Evolutionary conservation across 2,888 invertebrate species (phyloP).

Genomic region (Alcis repandata): DNA sequence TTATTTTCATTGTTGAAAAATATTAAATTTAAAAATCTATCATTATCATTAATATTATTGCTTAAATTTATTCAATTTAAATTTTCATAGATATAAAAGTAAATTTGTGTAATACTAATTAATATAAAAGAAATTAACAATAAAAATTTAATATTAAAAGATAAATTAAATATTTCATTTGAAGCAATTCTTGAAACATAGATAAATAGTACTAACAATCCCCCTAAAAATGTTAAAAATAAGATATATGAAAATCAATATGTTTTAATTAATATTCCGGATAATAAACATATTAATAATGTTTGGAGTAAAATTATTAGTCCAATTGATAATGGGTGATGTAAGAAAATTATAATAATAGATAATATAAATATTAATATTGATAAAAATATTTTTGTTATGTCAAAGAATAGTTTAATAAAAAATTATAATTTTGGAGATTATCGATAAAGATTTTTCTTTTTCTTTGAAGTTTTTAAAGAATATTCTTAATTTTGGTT

Average conservation of each 20-base stretch:
- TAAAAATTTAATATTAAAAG: constrained; percentile 58
- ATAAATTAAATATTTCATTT: constrained; percentile 85
- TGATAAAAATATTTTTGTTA: constrained; percentile 70
- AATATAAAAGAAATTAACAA: constrained; percentile 53
- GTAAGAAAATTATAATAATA: constrained; percentile 66
- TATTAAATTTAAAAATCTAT: constrained; percentile 52
- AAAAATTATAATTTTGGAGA: constrained; percentile 90
- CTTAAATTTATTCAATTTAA: constrained; percentile 67
- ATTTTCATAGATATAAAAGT: constrained; percentile 58
- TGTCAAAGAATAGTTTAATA: constrained; percentile 88
- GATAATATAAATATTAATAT: constrained; percentile 68
- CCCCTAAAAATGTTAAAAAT: constrained; percentile 88
- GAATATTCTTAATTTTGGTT: constrained; percentile 86
- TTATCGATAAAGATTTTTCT: constrained; percentile 86
- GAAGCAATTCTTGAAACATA: constrained; percentile 88
- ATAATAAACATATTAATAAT: constrained; percentile 75
- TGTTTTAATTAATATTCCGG: constrained; percentile 79
- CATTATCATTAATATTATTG: constrained; percentile 62
- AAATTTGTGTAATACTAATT: constrained; percentile 46
- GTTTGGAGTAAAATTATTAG: constrained; percentile 85
- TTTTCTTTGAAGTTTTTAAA: constrained; percentile 88
- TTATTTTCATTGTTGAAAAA: constrained; percentile 73
- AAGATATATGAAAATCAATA: constrained; percentile 88
- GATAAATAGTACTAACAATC: constrained; percentile 88
- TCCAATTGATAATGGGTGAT: constrained; percentile 85